Conservation (phyloP, 2,888 invertebrate species). For the Didymodactylos carnosus region DNA sequence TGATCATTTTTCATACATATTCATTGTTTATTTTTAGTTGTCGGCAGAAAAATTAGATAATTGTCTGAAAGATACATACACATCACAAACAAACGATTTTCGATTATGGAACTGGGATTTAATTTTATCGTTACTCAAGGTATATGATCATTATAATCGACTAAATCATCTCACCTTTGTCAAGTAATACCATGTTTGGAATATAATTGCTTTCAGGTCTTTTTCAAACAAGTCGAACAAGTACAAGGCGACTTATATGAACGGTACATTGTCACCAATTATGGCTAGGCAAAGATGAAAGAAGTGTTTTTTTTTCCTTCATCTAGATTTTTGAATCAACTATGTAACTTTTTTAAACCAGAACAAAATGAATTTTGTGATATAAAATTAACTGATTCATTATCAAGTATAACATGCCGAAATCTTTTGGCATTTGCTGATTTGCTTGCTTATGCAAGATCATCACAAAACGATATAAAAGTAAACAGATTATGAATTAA, state of each 20-base stretch:
- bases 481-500: background rate
- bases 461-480: background rate
- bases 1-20: no score
- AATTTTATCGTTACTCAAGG: conserved; percentile 60
- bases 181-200: no score
- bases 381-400: background rate
- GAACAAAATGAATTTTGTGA: background rate
- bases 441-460: background rate
- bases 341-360: conserved; percentile 11
- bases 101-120: conserved; percentile 77
- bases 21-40: conserved; percentile 10
- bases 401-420: background rate
- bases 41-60: conserved; percentile 23
- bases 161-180: conserved; percentile 15
- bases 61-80: conserved; percentile 55
- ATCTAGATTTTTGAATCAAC: conserved; percentile 18
- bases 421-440: background rate
- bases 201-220: no score
- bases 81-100: conserved; percentile 54
- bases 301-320: background rate
- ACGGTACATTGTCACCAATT: conserved; percentile 37
- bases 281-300: background rate
- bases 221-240: conserved; percentile 32
- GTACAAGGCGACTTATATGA: conserved; percentile 46
- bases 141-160: conserved; percentile 25